These are phyloP conservation scores for Cistogaster globosa DNA, from an alignment of 2,888 invertebrate genomes.

Conservation along the genomic window DNA sequence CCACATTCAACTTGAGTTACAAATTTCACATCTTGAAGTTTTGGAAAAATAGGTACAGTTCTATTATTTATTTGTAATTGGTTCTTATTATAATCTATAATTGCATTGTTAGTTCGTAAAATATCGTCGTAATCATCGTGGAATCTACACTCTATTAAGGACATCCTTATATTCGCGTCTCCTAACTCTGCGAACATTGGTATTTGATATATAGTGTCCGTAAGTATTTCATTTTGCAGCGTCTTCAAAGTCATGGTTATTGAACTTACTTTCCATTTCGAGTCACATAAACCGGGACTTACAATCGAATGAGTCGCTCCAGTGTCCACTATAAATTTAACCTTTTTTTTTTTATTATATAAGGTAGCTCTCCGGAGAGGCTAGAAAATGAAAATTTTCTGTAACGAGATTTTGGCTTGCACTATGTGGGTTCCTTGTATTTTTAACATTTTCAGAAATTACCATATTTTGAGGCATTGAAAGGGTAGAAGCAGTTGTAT, in stretches of 20 bases:
- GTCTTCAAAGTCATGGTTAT: conserved; percentile 24
- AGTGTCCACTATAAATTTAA: no score
- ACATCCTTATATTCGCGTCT: neutral
- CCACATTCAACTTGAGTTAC: conserved; percentile 12
- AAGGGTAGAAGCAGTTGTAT: no score
- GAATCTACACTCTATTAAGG: conserved; percentile 28
- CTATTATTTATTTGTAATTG: conserved; percentile 20
- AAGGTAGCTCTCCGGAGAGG: no score
- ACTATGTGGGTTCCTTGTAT: no score
- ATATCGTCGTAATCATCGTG: conserved; percentile 29
- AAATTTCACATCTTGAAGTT: conserved; percentile 1
- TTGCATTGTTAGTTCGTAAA: neutral
- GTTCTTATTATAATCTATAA: conserved; percentile 20
- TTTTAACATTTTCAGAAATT: no score
- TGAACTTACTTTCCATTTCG: no score
- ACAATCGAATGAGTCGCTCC: no score
- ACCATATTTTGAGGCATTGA: no score
- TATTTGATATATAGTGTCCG: conserved; percentile 7
- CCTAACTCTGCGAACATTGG: conserved; percentile 37
- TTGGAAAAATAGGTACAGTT: neutral
- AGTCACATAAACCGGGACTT: no score
- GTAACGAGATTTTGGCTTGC: no score
- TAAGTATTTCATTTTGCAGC: conserved; percentile 1
- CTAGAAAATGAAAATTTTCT: no score
- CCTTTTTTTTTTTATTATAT: no score